These are phyloP conservation scores for Xiphophorus couchianus DNA, from an alignment of 2,113 vertebrate genomes.

Conservation along the genomic window DNA sequence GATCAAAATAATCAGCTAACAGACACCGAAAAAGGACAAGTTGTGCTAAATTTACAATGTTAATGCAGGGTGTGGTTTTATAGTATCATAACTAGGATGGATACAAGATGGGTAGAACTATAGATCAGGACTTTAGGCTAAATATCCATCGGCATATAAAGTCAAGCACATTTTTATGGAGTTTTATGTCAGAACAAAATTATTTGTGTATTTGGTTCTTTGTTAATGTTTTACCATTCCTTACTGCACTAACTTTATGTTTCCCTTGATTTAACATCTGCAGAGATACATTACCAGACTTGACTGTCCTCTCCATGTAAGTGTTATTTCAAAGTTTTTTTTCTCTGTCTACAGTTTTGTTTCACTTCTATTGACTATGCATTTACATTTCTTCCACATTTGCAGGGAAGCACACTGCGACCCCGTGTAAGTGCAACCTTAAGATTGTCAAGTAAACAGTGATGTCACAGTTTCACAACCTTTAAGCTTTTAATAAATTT, in stretches of 20 bases:
- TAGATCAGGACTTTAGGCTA: not conserved
- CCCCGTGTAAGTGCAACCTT: too few species aligned
- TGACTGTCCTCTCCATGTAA: constrained; percentile 5
- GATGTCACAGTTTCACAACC: too few species aligned
- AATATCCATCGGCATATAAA: not conserved
- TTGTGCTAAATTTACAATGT: too few species aligned
- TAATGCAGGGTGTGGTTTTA: not conserved
- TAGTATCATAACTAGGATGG: not conserved
- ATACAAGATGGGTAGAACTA: not conserved
- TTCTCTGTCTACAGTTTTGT: not conserved
- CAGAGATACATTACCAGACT: not conserved
- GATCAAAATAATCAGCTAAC: too few species aligned
- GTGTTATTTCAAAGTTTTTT: not conserved
- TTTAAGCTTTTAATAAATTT: too few species aligned
- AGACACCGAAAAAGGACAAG: too few species aligned
- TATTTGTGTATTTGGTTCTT: not conserved
- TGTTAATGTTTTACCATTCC: not conserved
- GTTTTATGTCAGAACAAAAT: not conserved
- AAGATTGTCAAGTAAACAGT: too few species aligned
- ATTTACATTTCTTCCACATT: too few species aligned
- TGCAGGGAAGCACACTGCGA: too few species aligned
- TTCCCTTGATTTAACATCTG: not conserved
- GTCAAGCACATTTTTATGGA: not conserved
- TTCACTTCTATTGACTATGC: too few species aligned
- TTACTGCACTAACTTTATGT: not conserved